Evolutionary conservation across 2,113 vertebrate genomes (phyloP).

Genomic region (Excalfactoria chinensis): DNA sequence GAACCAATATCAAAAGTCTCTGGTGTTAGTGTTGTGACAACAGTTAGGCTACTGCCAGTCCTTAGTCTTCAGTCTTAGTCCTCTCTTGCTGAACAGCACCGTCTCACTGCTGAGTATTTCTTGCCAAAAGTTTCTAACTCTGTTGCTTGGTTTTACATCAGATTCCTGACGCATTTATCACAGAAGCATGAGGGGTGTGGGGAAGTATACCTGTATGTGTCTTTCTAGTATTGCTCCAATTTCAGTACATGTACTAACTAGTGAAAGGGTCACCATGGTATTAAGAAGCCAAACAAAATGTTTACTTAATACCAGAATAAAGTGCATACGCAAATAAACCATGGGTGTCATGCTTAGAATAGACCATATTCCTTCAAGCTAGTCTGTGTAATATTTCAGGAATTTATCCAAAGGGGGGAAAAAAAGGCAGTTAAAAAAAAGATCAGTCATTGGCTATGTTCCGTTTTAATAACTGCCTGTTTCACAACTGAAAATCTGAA

Average conservation of each 20-base stretch:
- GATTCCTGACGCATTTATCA: not conserved
- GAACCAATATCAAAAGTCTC: not conserved
- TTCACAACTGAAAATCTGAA: constrained; percentile 8
- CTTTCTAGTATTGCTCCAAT: not conserved
- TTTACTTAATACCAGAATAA: not conserved
- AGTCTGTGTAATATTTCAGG: not conserved
- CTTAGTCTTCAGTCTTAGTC: too few relatives aligned
- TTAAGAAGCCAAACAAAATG: not conserved
- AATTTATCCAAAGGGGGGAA: not conserved
- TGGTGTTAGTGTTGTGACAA: not conserved
- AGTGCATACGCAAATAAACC: not conserved
- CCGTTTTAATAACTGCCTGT: not conserved
- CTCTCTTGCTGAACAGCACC: not conserved
- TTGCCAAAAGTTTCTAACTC: not conserved
- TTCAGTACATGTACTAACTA: not conserved
- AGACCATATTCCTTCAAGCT: not conserved
- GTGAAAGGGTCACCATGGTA: not conserved
- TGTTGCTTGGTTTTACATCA: not conserved
- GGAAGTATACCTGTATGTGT: not conserved
- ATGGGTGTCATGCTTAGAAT: not conserved
- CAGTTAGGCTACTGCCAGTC: not conserved
- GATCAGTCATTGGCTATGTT: not conserved
- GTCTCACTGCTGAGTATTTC: not conserved
- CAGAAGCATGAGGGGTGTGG: not conserved
- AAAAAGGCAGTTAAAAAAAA: constrained; percentile 9